A percentile compares a stretch with the other conserved stretches of the same genome.
Evolutionary conservation across 2,888 invertebrate species (phyloP).

Genomic region (Mythimna loreyi): DNA sequence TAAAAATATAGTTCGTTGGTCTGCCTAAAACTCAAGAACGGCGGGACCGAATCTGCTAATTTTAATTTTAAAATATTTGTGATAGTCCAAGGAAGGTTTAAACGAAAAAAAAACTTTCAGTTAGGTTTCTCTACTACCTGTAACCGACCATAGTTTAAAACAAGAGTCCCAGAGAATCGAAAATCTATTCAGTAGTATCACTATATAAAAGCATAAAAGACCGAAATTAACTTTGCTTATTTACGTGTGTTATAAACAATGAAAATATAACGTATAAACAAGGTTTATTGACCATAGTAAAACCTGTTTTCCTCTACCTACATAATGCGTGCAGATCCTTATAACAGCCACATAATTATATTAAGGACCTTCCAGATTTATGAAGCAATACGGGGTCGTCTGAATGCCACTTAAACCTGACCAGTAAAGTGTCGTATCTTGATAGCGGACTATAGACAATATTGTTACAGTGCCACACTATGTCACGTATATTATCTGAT

Average conservation of each 20-base stretch:
- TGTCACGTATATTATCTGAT: neutral
- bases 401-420: conserved; percentile 15
- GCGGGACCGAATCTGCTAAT: too few relatives aligned
- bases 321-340: neutral
- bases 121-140: neutral
- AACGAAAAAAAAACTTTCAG: too few relatives aligned
- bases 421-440: conserved; percentile 16
- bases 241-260: too few relatives aligned
- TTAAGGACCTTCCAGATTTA: conserved; percentile 7
- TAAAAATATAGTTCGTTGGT: too few relatives aligned
- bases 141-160: neutral
- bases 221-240: too few relatives aligned
- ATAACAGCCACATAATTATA: conserved; percentile 5
- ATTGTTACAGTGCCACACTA: conserved; percentile 1
- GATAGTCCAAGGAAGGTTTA: too few relatives aligned
- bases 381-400: conserved; percentile 8
- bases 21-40: too few relatives aligned
- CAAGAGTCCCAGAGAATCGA: neutral
- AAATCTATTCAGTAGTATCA: too few relatives aligned
- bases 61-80: too few relatives aligned
- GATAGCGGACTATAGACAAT: conserved; percentile 10
- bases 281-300: neutral
- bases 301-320: neutral
- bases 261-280: neutral
- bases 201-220: too few relatives aligned